phyloP scores from a whole-genome alignment of 1,140 invertebrate species.

The Nomia melanderi region DNA sequence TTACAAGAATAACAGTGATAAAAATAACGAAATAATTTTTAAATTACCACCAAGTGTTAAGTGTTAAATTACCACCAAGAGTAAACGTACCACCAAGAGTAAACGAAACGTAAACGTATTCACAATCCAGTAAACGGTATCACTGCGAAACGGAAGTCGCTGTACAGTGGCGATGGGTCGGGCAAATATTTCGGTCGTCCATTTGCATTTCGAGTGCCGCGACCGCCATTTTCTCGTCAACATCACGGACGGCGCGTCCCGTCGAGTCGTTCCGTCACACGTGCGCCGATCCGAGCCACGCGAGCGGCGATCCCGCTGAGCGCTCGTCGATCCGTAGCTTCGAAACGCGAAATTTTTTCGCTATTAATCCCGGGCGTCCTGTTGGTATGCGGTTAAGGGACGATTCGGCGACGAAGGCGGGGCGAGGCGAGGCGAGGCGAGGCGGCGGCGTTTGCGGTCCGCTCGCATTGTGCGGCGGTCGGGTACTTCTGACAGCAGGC shows the following conservation, averaged over 20 bases:
- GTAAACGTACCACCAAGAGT: too few species aligned
- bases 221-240: slow-evolving; percentile 1
- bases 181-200: not conserved
- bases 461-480: slow-evolving; percentile 19
- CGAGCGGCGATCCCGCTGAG: not conserved
- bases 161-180: not conserved
- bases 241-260: not conserved
- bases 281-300: slow-evolving; percentile 1
- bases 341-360: slow-evolving; percentile 26
- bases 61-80: too few species aligned
- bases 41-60: too few species aligned
- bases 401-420: slow-evolving; percentile 2
- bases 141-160: not conserved
- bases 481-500: slow-evolving; percentile 26
- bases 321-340: not conserved
- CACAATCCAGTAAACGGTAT: not conserved
- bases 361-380: slow-evolving; percentile 29
- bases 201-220: not conserved
- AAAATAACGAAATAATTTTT: too few species aligned
- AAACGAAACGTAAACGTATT: too few species aligned
- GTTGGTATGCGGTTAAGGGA: slow-evolving; percentile 33
- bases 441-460: slow-evolving; percentile 17
- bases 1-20: too few species aligned
- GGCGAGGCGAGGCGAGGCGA: not conserved
- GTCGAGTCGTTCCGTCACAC: slow-evolving; percentile 12